Evolutionary conservation across 2,888 invertebrate species (phyloP), one percentile per base, ranked within the genome.

Genomic region (Anticlea derivata): DNA sequence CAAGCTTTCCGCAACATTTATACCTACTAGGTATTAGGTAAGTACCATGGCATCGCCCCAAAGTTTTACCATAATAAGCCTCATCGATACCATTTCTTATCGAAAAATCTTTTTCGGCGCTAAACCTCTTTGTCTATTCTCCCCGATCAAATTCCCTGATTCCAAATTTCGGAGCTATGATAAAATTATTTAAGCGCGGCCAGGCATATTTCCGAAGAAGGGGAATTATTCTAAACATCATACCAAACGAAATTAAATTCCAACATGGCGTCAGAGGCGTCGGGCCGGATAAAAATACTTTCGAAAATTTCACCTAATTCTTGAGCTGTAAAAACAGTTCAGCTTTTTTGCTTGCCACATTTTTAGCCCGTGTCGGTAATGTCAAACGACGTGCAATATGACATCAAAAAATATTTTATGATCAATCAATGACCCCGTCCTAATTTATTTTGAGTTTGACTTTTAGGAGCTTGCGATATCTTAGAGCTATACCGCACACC

Each of bases 151-250:
- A 41, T 41, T 41, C 30, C 12, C n/a, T 13, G 13, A 35, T 48
- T 34, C n/a, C 24, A 34, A 38, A 50, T 50, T 51, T 26, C 23
- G 17, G 3, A 43, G 47, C 41, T 29, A 53, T 41, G 47, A 33
- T 55, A 49, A 50, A 51, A 50, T 60, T 58, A 54, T 58, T 58
- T 54, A 34, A 55, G 33, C 44, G 24, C 5, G 7, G 41, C 4
- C 54, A 20, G 34, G 38, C 53, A 63, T 65, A 66, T 72, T 69
- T 66, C 44, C 58, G 50, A 64, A 47, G 20, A 63, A 51, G 50
- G 47, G 55, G 47, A 68, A 73, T 71, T 67, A 73, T 73, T 73
- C 67, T 67, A 75, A 77, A 72, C 73, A 75, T 75, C 65, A 70
- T 63, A 63, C 65, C 57, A 55, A 38, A 58, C 65, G 55, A 72